Evolutionary conservation across 2,797 vertebrate genomes (phyloP).

Genomic region (Tokudaia muenninki): DNA sequence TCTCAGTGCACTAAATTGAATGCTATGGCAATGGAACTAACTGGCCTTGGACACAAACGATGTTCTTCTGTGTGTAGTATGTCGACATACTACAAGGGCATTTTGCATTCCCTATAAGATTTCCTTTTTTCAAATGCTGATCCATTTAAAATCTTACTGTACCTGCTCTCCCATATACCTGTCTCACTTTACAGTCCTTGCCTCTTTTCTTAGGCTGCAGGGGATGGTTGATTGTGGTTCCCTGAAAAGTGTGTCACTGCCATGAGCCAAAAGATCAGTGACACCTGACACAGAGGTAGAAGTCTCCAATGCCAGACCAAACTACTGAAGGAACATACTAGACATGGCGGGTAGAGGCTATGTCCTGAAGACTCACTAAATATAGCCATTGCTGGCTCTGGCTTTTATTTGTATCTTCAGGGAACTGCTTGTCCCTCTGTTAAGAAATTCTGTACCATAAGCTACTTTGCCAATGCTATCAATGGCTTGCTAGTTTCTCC

Average conservation of each 20-base stretch:
- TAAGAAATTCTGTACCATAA: slow-evolving; percentile 81
- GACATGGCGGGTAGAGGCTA: slow-evolving; percentile 32
- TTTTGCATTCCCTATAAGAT: not conserved
- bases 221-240: not conserved
- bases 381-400: slow-evolving; percentile 72
- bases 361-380: slow-evolving; percentile 73
- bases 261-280: not conserved
- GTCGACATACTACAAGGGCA: not conserved
- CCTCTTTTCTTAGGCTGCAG: not conserved
- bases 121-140: not conserved
- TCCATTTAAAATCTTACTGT: not conserved
- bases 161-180: not conserved
- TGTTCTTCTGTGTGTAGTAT: not conserved
- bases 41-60: not conserved
- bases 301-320: not conserved
- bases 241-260: not conserved
- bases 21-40: not conserved
- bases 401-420: slow-evolving; percentile 80
- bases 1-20: not conserved
- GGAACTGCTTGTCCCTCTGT: slow-evolving; percentile 74
- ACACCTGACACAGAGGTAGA: not conserved
- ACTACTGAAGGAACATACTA: slow-evolving; percentile 30
- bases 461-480: slow-evolving; percentile 73
- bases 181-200: slow-evolving; percentile 7
- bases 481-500: slow-evolving; percentile 65